phyloP scores from a whole-genome alignment of 2,888 invertebrate genomes.

The Anaspis maculata region DNA sequence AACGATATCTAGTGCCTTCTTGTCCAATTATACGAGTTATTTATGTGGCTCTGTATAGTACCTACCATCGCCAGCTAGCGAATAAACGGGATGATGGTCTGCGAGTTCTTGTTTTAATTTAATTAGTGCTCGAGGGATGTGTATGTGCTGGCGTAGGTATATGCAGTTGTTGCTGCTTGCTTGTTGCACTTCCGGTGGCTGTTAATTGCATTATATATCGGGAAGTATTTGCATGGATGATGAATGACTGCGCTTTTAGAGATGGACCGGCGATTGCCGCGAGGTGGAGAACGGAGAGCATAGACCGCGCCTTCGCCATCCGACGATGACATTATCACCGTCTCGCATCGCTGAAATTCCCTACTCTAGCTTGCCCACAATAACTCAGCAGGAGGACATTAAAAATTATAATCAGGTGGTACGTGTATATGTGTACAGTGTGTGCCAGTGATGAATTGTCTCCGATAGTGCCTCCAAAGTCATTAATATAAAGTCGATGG shows the following conservation, averaged over 20 bases:
- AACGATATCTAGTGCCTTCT: no score
- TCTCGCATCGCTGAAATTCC: constrained; percentile 12
- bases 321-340: constrained; percentile 12
- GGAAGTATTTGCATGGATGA: constrained; percentile 14
- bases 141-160: no score
- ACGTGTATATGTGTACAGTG: no score
- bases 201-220: constrained; percentile 9
- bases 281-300: no score
- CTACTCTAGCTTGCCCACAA: constrained; percentile 11
- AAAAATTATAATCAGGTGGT: constrained; percentile 13
- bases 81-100: no score
- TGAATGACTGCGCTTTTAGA: constrained; percentile 6
- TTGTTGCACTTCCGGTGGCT: constrained; percentile 8
- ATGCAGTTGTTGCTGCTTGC: constrained; percentile 1
- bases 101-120: constrained; percentile 4
- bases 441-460: constrained; percentile 10
- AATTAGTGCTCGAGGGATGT: constrained; percentile 2
- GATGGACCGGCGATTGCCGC: constrained; percentile 11
- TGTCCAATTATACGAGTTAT: no score
- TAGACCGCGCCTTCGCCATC: constrained; percentile 13
- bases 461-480: no score
- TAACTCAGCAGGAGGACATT: constrained; percentile 13
- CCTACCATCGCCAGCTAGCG: no score
- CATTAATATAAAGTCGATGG: no score
- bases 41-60: no score